Conservation (phyloP, 37 sponge, comb jelly and placozoan species). For the Trichoplax adhaerens region DNA sequence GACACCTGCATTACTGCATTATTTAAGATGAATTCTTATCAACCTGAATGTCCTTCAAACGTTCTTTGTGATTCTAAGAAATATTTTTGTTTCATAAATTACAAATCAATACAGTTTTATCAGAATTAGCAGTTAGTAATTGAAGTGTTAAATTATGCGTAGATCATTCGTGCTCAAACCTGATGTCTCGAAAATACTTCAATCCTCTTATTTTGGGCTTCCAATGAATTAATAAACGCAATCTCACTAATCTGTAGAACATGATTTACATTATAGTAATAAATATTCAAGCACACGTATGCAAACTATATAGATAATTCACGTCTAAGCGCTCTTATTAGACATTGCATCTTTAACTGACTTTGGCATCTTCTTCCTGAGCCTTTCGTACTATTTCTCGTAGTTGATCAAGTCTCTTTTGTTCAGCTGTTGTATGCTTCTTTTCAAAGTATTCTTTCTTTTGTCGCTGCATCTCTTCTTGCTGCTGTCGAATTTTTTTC, state of each 20-base stretch:
- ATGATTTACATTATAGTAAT: slow-evolving; percentile 8
- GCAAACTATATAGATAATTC: slow-evolving; percentile 1
- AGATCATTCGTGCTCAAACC: slow-evolving; percentile 12
- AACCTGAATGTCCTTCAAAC: slow-evolving; percentile 40
- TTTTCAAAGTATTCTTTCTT: slow-evolving; percentile 3
- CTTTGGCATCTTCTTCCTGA: slow-evolving; percentile 74
- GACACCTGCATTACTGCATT: no score
- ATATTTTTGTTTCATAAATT: not conserved
- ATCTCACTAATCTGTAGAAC: slow-evolving; percentile 73
- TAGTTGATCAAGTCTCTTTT: slow-evolving; percentile 33
- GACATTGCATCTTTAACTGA: slow-evolving; percentile 3
- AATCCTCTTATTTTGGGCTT: slow-evolving; percentile 86
- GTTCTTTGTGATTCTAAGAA: slow-evolving; percentile 38
- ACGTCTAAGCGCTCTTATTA: not conserved
- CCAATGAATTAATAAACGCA: slow-evolving; percentile 77
- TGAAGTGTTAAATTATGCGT: not conserved
- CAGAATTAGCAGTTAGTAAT: no score
- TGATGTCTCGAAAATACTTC: slow-evolving; percentile 54
- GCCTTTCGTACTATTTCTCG: slow-evolving; percentile 63
- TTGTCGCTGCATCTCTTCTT: slow-evolving; percentile 16
- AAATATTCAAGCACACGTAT: not conserved
- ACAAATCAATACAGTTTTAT: not conserved
- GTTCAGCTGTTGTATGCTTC: slow-evolving; percentile 52
- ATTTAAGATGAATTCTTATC: no score
- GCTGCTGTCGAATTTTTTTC: slow-evolving; percentile 18